Conservation (phyloP, 2,888 invertebrate genomes). For the Andrena chrysosceles region DNA sequence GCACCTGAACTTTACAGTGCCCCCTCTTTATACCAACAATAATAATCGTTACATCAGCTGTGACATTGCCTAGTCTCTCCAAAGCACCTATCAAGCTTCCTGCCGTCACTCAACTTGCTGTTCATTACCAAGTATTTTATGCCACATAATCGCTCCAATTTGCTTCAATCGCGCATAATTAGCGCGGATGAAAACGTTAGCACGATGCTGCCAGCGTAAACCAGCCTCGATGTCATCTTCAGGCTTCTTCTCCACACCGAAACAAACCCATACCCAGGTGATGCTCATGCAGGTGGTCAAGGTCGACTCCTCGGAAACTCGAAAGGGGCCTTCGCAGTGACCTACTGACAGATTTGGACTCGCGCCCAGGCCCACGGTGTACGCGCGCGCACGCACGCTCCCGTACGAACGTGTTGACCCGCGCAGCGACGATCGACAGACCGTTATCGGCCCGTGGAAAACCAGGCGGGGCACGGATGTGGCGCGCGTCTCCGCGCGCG, state of each 20-base stretch:
- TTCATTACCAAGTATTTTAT: background rate
- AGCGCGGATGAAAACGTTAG: background rate
- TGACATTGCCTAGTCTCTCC: background rate
- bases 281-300: conserved; percentile 56
- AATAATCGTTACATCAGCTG: too few relatives aligned
- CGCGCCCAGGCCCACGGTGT: conserved; percentile 60
- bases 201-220: background rate
- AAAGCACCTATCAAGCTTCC: background rate
- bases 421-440: conserved; percentile 51
- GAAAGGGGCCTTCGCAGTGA: conserved; percentile 70
- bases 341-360: conserved; percentile 83
- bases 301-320: conserved; percentile 54
- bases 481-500: conserved; percentile 23
- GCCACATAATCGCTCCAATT: background rate
- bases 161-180: background rate
- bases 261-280: background rate
- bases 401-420: conserved; percentile 14
- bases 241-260: too few relatives aligned
- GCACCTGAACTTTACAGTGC: too few relatives aligned
- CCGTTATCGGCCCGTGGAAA: conserved; percentile 59
- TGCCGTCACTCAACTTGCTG: too few relatives aligned
- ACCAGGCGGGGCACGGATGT: conserved; percentile 50
- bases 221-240: background rate
- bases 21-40: too few relatives aligned
- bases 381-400: conserved; percentile 11